Conservation (phyloP, 92 coral and sea anemone genomes). For the Diadumene lineata region DNA sequence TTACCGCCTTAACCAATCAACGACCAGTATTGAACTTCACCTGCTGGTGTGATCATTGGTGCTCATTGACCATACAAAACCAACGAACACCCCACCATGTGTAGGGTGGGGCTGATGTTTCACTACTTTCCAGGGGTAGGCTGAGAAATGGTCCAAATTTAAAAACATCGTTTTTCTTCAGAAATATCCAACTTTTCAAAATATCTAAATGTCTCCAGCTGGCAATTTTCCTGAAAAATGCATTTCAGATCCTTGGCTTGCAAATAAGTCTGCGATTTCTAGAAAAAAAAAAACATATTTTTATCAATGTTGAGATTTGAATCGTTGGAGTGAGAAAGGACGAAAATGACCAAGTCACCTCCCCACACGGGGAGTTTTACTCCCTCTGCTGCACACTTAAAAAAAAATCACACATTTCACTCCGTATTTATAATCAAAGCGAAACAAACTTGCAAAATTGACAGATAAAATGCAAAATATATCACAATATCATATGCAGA, state of each 20-base stretch:
- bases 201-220: no score
- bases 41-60: conserved; percentile 43
- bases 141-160: no score
- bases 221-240: no score
- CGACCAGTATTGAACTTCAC: conserved; percentile 4
- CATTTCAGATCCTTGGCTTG: no score
- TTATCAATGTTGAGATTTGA: neutral
- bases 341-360: neutral
- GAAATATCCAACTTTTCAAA: no score
- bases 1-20: conserved; percentile 56
- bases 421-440: neutral
- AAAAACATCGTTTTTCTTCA: no score
- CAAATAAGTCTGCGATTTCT: no score
- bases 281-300: no score
- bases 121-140: no score
- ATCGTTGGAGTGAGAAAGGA: neutral
- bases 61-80: conserved; percentile 48
- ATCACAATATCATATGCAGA: neutral
- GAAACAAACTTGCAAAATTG: neutral
- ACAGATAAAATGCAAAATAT: neutral
- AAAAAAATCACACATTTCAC: neutral
- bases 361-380: neutral
- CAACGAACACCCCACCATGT: neutral
- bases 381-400: conserved; percentile 3
- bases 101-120: conserved; percentile 6